Evolutionary conservation across 2,888 invertebrate species (phyloP).

Genomic region (Catocala fraxini): DNA sequence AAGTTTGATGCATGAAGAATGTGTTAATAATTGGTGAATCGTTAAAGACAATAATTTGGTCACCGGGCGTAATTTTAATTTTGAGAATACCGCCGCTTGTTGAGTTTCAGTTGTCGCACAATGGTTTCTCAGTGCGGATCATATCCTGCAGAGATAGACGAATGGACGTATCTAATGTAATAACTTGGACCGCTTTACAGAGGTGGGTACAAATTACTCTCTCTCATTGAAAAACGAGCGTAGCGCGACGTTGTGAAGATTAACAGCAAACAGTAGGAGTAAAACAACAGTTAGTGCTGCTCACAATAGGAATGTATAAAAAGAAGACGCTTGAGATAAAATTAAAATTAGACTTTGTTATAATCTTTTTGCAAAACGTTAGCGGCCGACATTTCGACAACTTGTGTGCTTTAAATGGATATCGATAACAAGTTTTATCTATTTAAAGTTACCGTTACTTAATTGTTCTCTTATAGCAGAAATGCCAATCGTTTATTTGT

Average conservation of each 20-base stretch:
- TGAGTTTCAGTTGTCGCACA: constrained; percentile 41
- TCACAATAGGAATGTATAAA: constrained; percentile 48
- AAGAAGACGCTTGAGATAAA: constrained; percentile 49
- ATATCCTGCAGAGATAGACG: constrained; percentile 43
- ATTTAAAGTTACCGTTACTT: constrained; percentile 40
- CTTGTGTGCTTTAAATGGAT: constrained; percentile 32
- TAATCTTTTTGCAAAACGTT: constrained; percentile 38
- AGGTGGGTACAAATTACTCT: constrained; percentile 40
- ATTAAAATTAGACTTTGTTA: constrained; percentile 57
- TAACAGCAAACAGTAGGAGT: constrained; percentile 45
- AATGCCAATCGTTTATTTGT: constrained; percentile 10
- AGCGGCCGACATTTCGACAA: constrained; percentile 27
- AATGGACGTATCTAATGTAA: constrained; percentile 47
- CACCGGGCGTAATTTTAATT: constrained; percentile 26
- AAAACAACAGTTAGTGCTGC: constrained; percentile 50
- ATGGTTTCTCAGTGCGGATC: constrained; percentile 44
- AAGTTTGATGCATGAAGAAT: constrained; percentile 29
- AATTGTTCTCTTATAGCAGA: constrained; percentile 35
- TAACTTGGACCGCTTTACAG: constrained; percentile 48
- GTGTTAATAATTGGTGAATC: constrained; percentile 23
- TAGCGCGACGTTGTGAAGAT: constrained; percentile 40
- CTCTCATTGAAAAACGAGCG: constrained; percentile 49
- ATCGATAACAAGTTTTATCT: constrained; percentile 31
- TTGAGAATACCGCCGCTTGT: constrained; percentile 29
- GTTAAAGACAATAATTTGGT: constrained; percentile 32